Evolutionary conservation across 2,888 invertebrate species (phyloP), one percentile per base, ranked within the genome.

Genomic region (Oegoconia quadripuncta): DNA sequence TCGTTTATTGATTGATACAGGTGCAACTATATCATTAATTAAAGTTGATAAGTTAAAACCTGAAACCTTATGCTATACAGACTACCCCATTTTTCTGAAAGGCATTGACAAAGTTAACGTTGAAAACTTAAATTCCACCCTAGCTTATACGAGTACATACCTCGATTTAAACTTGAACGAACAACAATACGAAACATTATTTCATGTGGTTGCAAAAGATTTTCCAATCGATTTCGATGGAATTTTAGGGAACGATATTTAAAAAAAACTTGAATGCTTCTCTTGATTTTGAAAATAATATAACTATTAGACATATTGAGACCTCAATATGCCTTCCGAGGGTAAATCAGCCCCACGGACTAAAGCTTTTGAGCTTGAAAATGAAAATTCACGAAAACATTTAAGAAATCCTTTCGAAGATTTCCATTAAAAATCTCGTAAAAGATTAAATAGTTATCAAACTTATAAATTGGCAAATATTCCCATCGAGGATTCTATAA

Each of bases 11-110:
- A 7, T 28, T 28, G 28, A 28, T 9, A 28, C 28, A 12, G 28
- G 28, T 28, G 28, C 28, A 12, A 28, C 3, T 12, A 9, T 28
- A 5, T 28, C 28, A 6, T 12, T 28, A 13, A 28, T 28, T 28
- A 28, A 28, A 28, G 14, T 28, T 9, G 28, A 14, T 5, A 14
- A 12, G 7, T 28, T 28, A 13, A 28, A 28, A 28, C n/a, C n/a
- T n/a, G 28, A 28, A 28, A 28, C n/a, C n/a, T n/a, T n/a, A n/a
- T n/a, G n/a, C n/a, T n/a, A 28, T 9, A 28, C 28, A 12, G 28
- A 28, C 13, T 28, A 28, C 14, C 11, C 13, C 11, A 28, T 28
- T 28, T 28, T 13, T 28, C 13, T 28, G 13, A 28, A 28, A 13
- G 28, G 28, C 13, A 28, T 28, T 28, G 28, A 28, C 13, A 28